Evolutionary conservation across 1,140 invertebrate genomes (phyloP).

Genomic region (Papilio helenus): DNA sequence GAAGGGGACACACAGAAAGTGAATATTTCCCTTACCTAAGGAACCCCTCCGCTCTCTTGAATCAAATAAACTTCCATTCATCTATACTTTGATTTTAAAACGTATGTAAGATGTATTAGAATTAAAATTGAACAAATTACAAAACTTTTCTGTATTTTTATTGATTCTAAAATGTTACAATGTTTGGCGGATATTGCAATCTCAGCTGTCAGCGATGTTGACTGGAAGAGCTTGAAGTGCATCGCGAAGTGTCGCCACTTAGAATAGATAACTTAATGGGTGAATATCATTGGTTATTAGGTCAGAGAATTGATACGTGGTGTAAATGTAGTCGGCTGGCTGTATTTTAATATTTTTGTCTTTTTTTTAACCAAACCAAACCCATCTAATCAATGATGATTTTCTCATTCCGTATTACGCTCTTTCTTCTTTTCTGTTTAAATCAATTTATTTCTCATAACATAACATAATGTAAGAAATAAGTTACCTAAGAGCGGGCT

Average conservation of each 20-base stretch:
- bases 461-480: too few species aligned
- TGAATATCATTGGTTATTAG: background rate
- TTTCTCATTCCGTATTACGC: too few species aligned
- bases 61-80: too few species aligned
- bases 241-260: background rate
- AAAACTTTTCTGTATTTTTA: background rate
- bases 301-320: constrained; percentile 1
- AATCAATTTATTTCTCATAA: too few species aligned
- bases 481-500: too few species aligned
- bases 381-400: too few species aligned
- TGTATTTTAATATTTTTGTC: background rate
- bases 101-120: too few species aligned
- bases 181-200: background rate
- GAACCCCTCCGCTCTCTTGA: too few species aligned
- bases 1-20: too few species aligned
- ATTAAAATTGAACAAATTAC: background rate
- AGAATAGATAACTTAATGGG: background rate
- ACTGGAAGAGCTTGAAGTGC: background rate
- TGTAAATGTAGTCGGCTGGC: background rate
- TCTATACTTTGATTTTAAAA: background rate
- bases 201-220: background rate
- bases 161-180: background rate
- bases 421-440: too few species aligned
- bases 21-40: too few species aligned
- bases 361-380: too few species aligned